Percentiles rank a stretch among this genome's conserved stretches.
Evolutionary conservation across 1,140 invertebrate genomes (phyloP).

Genomic region (Sweltsa coloradensis): DNA sequence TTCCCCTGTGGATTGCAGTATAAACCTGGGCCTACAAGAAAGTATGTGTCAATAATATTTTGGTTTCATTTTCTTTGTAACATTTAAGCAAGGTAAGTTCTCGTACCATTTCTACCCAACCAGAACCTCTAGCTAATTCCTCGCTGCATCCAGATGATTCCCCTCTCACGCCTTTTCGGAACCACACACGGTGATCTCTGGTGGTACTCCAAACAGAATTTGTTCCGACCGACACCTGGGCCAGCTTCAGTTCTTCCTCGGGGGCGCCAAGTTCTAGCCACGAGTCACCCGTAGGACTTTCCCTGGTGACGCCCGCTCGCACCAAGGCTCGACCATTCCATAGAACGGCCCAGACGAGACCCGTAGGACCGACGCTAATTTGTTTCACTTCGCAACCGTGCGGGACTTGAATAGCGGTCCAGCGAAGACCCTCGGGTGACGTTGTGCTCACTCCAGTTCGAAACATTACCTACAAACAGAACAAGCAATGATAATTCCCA

Average conservation of each 20-base stretch:
- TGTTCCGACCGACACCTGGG: constrained; percentile 70
- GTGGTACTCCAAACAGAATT: constrained; percentile 79
- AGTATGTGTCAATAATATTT: too few species aligned
- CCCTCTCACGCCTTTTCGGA: constrained; percentile 69
- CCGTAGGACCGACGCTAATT: constrained; percentile 69
- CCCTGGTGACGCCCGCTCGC: constrained; percentile 59
- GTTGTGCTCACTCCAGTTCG: constrained; percentile 61
- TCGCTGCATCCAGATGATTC: constrained; percentile 53
- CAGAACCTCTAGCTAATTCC: constrained; percentile 54
- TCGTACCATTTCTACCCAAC: constrained; percentile 70
- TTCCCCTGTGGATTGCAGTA: too few species aligned
- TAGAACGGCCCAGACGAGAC: constrained; percentile 72
- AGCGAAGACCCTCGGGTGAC: constrained; percentile 72
- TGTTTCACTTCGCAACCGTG: constrained; percentile 67
- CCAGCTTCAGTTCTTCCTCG: constrained; percentile 47
- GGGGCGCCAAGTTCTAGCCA: constrained; percentile 75
- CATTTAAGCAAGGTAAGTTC: too few species aligned
- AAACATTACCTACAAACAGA: constrained; percentile 57
- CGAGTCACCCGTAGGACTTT: constrained; percentile 57
- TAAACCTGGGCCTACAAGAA: too few species aligned
- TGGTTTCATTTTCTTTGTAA: too few species aligned
- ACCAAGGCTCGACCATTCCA: constrained; percentile 70
- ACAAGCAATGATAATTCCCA: too few species aligned
- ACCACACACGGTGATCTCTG: constrained; percentile 78
- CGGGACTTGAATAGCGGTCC: constrained; percentile 62